Conservation (phyloP, 2,797 vertebrate species). For the Morus bassanus region DNA sequence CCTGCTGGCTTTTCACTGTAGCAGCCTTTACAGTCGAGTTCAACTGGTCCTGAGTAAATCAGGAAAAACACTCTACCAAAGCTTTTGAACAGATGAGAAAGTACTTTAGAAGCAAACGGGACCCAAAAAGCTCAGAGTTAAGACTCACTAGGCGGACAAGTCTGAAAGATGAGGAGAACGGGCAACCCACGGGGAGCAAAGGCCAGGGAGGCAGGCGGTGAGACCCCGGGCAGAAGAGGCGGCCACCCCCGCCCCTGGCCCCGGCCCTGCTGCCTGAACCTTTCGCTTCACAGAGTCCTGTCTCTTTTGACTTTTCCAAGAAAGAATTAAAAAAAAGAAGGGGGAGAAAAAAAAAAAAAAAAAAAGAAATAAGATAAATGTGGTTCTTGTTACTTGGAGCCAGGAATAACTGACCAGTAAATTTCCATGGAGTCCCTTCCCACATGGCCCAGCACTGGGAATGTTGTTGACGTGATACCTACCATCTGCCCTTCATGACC, state of each 20-base stretch:
- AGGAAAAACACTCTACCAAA: neutral
- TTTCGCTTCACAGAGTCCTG: rapidly evolving
- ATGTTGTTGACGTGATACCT: neutral
- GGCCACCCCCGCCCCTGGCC: rapidly evolving
- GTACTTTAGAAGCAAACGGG: neutral
- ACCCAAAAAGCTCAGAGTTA: neutral
- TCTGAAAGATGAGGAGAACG: neutral
- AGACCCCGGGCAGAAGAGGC: neutral
- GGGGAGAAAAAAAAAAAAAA: too few relatives aligned
- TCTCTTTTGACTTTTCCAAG: neutral
- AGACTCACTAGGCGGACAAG: neutral
- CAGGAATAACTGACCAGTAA: neutral
- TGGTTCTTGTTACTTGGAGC: neutral
- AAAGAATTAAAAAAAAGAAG: neutral
- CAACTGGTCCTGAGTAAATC: neutral
- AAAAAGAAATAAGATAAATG: neutral
- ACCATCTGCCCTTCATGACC: neutral
- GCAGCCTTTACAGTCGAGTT: neutral
- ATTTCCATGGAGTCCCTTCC: slow-evolving; percentile 12
- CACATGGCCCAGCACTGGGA: neutral
- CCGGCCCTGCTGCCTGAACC: rapidly evolving
- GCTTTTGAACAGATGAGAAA: neutral
- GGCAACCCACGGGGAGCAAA: neutral
- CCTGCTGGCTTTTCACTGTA: neutral
- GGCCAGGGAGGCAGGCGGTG: rapidly evolving